Evolutionary conservation across 2,113 vertebrate genomes (phyloP).

Genomic region (Opisthocomus hoazin): DNA sequence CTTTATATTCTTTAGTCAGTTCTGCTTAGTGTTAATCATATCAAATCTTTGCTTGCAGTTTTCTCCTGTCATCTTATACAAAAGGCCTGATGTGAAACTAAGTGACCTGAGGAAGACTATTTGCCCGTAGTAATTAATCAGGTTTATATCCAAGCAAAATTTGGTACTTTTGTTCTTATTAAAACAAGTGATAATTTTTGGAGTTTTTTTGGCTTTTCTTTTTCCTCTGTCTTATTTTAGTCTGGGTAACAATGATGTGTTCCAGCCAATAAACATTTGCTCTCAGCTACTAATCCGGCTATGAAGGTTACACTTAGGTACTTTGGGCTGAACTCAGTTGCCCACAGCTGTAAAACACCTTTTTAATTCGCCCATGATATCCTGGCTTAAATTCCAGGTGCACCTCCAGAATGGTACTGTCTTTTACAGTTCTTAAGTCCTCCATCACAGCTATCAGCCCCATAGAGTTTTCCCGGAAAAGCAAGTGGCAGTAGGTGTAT

Average conservation of each 20-base stretch:
- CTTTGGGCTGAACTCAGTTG: not conserved
- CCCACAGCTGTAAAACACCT: not conserved
- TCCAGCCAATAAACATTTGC: not conserved
- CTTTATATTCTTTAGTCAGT: not conserved
- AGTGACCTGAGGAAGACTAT: not conserved
- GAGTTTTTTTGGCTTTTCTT: not conserved
- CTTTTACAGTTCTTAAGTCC: not conserved
- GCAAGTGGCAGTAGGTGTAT: not conserved
- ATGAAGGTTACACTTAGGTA: not conserved
- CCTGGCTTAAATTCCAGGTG: not conserved
- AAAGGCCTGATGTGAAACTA: not conserved
- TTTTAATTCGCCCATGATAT: not conserved
- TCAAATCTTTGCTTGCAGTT: not conserved
- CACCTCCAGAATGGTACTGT: not conserved
- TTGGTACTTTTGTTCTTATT: not conserved
- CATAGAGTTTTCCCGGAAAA: not conserved
- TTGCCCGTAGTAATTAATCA: not conserved
- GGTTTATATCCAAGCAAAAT: not conserved
- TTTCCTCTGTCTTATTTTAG: not conserved
- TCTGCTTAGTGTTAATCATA: not conserved
- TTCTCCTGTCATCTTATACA: not conserved
- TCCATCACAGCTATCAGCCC: not conserved
- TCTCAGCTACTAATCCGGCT: not conserved
- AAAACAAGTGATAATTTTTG: not conserved
- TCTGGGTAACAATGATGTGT: not conserved